Conservation (phyloP, 2,888 invertebrate genomes). For the Clivina fossor region DNA sequence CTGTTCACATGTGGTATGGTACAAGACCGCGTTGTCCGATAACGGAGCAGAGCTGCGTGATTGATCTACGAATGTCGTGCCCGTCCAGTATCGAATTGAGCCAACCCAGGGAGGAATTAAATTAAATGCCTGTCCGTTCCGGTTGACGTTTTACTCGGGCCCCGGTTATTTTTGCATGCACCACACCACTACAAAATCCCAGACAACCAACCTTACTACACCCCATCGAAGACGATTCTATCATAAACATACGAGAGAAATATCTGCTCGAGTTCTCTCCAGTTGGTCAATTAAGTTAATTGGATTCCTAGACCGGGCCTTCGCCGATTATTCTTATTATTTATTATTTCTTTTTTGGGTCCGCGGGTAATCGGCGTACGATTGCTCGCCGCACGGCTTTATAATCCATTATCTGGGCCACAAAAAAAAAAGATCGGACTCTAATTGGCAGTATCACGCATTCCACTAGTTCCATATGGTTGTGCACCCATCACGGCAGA, state of each 20-base stretch:
- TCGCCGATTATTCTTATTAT: too few species aligned
- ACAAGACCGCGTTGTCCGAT: too few species aligned
- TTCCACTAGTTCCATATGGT: constrained; percentile 26
- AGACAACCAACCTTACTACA: too few species aligned
- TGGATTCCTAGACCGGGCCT: constrained; percentile 28
- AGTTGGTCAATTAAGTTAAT: constrained; percentile 28
- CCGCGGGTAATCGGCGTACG: constrained; percentile 26
- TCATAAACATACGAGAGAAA: background rate
- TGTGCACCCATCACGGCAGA: constrained; percentile 12
- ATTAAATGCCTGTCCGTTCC: constrained; percentile 32
- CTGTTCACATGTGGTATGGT: too few species aligned
- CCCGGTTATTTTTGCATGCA: constrained; percentile 12
- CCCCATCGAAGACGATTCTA: background rate
- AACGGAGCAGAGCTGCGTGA: constrained; percentile 8
- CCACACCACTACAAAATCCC: too few species aligned
- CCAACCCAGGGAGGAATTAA: constrained; percentile 27
- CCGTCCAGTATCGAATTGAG: constrained; percentile 17
- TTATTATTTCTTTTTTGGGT: constrained; percentile 25
- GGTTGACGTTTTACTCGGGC: constrained; percentile 29
- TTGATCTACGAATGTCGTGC: constrained; percentile 32
- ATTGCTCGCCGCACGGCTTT: constrained; percentile 26
- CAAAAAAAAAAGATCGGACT: constrained; percentile 26
- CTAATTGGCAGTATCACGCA: constrained; percentile 30
- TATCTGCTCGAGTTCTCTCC: background rate
- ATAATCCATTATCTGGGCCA: constrained; percentile 31